Percentiles rank a stretch among this genome's conserved stretches.
These are phyloP conservation scores for Muscicapa striata DNA, from an alignment of 2,797 vertebrate species.

Conservation along the genomic window DNA sequence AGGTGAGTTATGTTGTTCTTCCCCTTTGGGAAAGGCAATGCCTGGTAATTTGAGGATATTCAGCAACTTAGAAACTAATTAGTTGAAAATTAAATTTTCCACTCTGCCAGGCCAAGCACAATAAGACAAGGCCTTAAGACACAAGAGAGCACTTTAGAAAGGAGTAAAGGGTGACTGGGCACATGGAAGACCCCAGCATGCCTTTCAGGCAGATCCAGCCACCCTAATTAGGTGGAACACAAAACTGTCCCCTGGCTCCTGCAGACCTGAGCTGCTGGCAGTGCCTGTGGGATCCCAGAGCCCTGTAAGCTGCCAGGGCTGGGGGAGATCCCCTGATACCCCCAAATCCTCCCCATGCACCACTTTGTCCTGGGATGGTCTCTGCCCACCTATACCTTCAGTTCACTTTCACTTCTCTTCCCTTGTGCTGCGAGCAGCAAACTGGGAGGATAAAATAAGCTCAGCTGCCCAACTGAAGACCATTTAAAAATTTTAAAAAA, in stretches of 20 bases:
- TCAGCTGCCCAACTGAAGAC: background rate
- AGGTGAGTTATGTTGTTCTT: slow-evolving; percentile 68
- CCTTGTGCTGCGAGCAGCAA: background rate
- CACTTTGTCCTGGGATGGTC: background rate
- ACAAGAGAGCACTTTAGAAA: slow-evolving; percentile 58
- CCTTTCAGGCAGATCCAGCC: background rate
- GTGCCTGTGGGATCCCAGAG: rapidly evolving
- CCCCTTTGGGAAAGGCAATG: slow-evolving; percentile 72
- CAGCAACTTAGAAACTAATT: slow-evolving; percentile 83
- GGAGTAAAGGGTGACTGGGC: background rate
- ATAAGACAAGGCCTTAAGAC: slow-evolving; percentile 69
- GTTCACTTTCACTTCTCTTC: background rate
- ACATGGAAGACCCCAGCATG: background rate
- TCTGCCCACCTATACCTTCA: background rate
- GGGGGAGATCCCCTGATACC: background rate
- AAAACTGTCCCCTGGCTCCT: background rate
- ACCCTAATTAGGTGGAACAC: slow-evolving; percentile 41
- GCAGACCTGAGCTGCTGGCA: background rate
- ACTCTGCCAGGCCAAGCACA: slow-evolving; percentile 77
- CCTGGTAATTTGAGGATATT: slow-evolving; percentile 85
- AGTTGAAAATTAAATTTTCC: slow-evolving; percentile 93
- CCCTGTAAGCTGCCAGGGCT: background rate
- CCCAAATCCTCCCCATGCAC: background rate
- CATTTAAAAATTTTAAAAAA: too few species aligned
- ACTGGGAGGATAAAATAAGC: background rate